Evolutionary conservation across 2,888 invertebrate species (phyloP).

Genomic region (Nudaria mundana): DNA sequence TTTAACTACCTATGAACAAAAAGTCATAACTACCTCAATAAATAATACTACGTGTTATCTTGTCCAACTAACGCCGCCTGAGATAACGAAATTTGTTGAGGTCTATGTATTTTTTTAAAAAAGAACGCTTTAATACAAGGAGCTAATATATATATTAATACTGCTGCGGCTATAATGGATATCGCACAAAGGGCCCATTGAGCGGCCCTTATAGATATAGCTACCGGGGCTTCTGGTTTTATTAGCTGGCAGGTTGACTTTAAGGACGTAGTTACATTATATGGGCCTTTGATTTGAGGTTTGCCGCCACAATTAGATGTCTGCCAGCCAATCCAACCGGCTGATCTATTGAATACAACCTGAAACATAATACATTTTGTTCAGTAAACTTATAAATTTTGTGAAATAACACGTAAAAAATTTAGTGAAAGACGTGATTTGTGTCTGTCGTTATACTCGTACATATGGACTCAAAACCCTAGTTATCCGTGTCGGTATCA

Average conservation of each 20-base stretch:
- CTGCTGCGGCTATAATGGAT: slow-evolving; percentile 56
- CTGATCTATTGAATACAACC: slow-evolving; percentile 73
- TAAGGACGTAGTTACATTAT: slow-evolving; percentile 49
- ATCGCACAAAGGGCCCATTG: slow-evolving; percentile 64
- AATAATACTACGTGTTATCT: slow-evolving; percentile 37
- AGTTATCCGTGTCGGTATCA: too few relatives aligned
- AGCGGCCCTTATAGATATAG: slow-evolving; percentile 59
- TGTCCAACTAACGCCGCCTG: slow-evolving; percentile 61
- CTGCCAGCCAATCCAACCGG: slow-evolving; percentile 69
- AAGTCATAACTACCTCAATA: too few relatives aligned
- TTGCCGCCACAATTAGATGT: slow-evolving; percentile 66
- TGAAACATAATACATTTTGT: slow-evolving; percentile 32
- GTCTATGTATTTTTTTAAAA: slow-evolving; percentile 40
- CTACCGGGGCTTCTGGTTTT: slow-evolving; percentile 41
- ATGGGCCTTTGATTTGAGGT: slow-evolving; percentile 62
- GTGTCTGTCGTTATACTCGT: too few relatives aligned
- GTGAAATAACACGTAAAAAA: too few relatives aligned
- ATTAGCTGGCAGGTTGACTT: slow-evolving; percentile 43
- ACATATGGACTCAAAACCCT: too few relatives aligned
- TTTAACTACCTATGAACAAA: too few relatives aligned
- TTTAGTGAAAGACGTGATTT: too few relatives aligned
- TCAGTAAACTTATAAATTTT: too few relatives aligned
- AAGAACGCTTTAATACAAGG: slow-evolving; percentile 58
- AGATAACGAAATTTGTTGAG: slow-evolving; percentile 61
- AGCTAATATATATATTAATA: slow-evolving; percentile 58